Evolutionary conservation across 1,140 invertebrate genomes (phyloP), one percentile per base, ranked within the genome.

Genomic region (Leptonema lineaticorne): DNA sequence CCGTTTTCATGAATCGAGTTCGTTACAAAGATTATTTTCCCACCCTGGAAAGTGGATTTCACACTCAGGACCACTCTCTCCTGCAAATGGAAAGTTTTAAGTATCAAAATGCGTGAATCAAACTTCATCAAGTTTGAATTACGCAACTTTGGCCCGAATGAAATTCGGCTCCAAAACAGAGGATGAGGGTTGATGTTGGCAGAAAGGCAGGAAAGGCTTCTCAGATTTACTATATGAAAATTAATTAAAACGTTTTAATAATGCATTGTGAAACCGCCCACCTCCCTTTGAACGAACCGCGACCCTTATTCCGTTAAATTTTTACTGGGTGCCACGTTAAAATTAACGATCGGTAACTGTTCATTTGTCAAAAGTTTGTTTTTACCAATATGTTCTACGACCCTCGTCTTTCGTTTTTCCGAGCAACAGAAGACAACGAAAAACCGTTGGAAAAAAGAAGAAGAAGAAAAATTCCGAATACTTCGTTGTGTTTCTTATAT

Each of bases 101-200:
- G 62, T 53, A 64, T 64, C 62, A 64, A 64, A 64, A 64, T 64
- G 62, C 41, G 62, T 64, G 33, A 64, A 64, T 64, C 62, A 64
- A 64, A 64, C 62, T 64, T 64, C 62, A 50, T 64, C 62, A 64
- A 64, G 18, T 64, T 29, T 64, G 29, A 64, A 64, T 64, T 64
- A 50, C 37, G 41, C 22, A 45, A 64, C 62, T 50, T 37, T 64
- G n/a, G n/a, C 7, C 24, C 45, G 45, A 41, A 33, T 28, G 45
- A 64, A 64, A 64, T 46, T 29, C 24, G 45, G 20, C 45, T 27
- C n/a, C n/a, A n/a, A n/a, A n/a, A n/a, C n/a, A n/a, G n/a, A n/a
- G n/a, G n/a, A n/a, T n/a, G n/a, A n/a, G n/a, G n/a, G n/a, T n/a
- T n/a, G n/a, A n/a, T n/a, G n/a, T n/a, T n/a, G n/a, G n/a, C n/a